Base-by-base conservation (phyloP, 1,140 invertebrate species). In the Solenopsis invicta region DNA sequence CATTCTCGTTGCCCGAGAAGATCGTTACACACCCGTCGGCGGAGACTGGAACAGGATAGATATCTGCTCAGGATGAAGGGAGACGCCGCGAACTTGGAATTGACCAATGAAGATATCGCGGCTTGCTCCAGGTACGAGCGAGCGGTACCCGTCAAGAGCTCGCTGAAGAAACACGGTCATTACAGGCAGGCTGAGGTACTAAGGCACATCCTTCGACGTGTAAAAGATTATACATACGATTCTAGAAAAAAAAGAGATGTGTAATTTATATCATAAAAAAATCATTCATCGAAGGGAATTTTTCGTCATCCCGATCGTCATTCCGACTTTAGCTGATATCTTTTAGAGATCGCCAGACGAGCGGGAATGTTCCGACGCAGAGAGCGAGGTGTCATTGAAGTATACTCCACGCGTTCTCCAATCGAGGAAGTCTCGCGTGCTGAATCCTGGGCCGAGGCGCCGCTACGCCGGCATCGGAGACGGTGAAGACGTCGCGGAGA, bases 321-420 rank as follows among this genome's bases (percentile, higher is more conserved):
- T 29, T 29, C 48, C n/a, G 3, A 29, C 18, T 75, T 37, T 59
- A 59, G 3, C 16, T 29, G n/a, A 56, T 29, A 13, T 66, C 29
- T 80, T 80, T 21, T 18, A 82, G 78, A 45, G 41, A 48, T 74
- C 80, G 13, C 80, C 69, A 29, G 54, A 64, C 54, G 80, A 82
- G 24, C 80, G 29, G 4, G 56, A 45, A 37, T 24, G 29, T 24
- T 18, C 29, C 1, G 24, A 87, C 0, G 13, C 21, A 0, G 66
- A 84, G 13, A 62, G 37, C 21, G 62, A 77, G 0, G 12, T n/a
- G 4, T 62, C 34, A 29, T 9, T 54, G 16, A 88, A 78, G 3
- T 88, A 29, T 8, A 59, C 3, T 4, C 56, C 71, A 10, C 54
- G 18, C 2, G 10, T 37, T 74, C 18, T 45, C 13, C 67, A 74